Conservation (phyloP, 2,113 vertebrate species). For the Prolemur simus region DNA sequence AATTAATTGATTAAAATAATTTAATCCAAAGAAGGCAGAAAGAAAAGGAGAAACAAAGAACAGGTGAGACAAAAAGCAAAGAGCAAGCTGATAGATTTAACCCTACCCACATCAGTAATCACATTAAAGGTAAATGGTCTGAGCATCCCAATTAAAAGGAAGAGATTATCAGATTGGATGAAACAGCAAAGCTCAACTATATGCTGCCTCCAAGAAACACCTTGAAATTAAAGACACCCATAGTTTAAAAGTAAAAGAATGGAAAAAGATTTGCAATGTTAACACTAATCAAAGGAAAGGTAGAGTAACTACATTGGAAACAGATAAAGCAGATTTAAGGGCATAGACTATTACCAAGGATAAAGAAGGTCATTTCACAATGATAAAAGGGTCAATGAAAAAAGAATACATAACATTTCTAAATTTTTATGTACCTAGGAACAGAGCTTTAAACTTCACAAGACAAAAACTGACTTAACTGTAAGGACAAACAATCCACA, state of each 20-base stretch:
- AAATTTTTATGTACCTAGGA: not conserved
- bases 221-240: not conserved
- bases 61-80: not conserved
- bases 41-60: conserved; percentile 1
- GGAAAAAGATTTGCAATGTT: not conserved
- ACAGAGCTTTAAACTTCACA: conserved; percentile 14
- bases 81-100: not conserved
- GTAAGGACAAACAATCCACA: not conserved
- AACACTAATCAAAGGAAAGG: not conserved
- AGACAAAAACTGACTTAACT: not conserved
- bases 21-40: not conserved
- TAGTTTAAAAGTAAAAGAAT: not conserved
- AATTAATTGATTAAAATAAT: not conserved
- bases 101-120: not conserved
- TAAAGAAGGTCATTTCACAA: conserved; percentile 2
- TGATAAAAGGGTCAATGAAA: not conserved
- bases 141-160: not conserved
- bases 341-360: not conserved
- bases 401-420: not conserved
- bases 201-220: not conserved
- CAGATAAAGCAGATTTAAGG: conserved; percentile 1
- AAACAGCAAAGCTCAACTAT: not conserved
- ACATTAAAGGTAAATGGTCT: not conserved
- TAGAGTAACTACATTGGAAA: not conserved
- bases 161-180: not conserved